Base-by-base conservation (phyloP, 2,888 invertebrate species). In the Tipula unca region DNA sequence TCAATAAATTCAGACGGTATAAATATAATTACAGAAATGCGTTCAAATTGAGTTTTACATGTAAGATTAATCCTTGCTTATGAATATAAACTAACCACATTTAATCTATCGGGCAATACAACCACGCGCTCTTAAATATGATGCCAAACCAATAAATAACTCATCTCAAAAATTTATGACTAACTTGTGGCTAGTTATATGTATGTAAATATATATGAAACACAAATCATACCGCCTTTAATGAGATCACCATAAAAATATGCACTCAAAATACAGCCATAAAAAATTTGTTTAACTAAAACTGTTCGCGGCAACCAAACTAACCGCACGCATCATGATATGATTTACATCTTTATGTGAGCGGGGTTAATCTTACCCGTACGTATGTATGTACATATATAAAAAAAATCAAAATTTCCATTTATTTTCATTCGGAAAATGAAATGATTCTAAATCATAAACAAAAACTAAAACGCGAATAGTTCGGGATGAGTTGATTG, bases 401-500 rank as follows among this genome's bases (percentile, higher is more conserved):
- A 69, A 25, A 48, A n/a, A 48, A 48, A 48, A n/a, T n/a, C 10
- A n/a, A 1, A 17, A 69, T 25, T 69, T 69, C 25, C 25, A 69
- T 69, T 69, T n/a, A n/a, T n/a, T n/a, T n/a, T n/a, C n/a, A n/a
- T n/a, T 69, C 69, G 25, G 17, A 4, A 48, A 48, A 17, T 69
- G 25, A 69, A 69, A 69, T 69, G 69, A 20, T 69, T 25, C 69
- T 69, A 69, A 69, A 69, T 69, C 25, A 69, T 25, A 25, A 69
- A 48, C 3, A n/a, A 8, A 48, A 48, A 69, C 69, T 69, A 69
- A 69, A 25, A 10, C 69, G 69, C 69, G 69, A 25, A 69, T 69
- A 69, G 69, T 69, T 69, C 69, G 69, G 69, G 69, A 69, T 69
- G 69, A 25, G 69, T 69, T 69, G 69, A 69, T 69, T 69, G 69